Evolutionary conservation across 2,797 vertebrate genomes (phyloP), one percentile per base, ranked within the genome.

Genomic region (Phrynocephalus guinanensis): DNA sequence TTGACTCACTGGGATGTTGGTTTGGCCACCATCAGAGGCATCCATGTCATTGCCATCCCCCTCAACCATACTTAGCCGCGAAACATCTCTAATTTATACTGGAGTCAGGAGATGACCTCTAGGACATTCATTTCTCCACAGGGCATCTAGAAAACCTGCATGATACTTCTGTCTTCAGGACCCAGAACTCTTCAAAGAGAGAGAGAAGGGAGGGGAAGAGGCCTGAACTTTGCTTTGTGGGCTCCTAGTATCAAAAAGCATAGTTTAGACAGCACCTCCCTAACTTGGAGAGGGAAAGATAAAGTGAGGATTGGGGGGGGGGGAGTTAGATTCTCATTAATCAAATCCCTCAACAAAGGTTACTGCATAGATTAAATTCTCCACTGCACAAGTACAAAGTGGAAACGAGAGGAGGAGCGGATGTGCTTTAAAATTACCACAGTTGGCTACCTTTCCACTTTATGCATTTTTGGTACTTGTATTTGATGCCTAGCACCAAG

Each of bases 271-370:
- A 71, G 15, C 86, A 73, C 73, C 83, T 88, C 80, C 85, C 33
- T 38, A 79, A 15, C 60, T 52, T 77, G 9, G 38, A 1, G 84
- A 22, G 81, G 84, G 90, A 90, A 89, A 83, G 66, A 1, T 5
- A 8, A 52, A 9, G 6, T 38, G 11, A 7, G 0, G 81, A 91
- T 87, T 38, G 78, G 5, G 38, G 38, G 38, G 38, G 38, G 38
- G 38, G 38, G 66, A 79, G 52, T 87, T 91, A 56, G 63, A 91
- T 91, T 91, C 87, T 89, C 85, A 90, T 76, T 91, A 91, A 89
- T 87, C 92, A 83, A 86, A 91, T 56, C 52, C 83, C n/a, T 60
- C 22, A 28, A 11, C 67, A 82, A 24, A 82, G 70, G 52, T 89
- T 67, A 89, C 83, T 88, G 66, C 79, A 33, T 20, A 3, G 30